Base-by-base conservation (phyloP, 2,113 vertebrate genomes). In the Hoplias malabaricus region DNA sequence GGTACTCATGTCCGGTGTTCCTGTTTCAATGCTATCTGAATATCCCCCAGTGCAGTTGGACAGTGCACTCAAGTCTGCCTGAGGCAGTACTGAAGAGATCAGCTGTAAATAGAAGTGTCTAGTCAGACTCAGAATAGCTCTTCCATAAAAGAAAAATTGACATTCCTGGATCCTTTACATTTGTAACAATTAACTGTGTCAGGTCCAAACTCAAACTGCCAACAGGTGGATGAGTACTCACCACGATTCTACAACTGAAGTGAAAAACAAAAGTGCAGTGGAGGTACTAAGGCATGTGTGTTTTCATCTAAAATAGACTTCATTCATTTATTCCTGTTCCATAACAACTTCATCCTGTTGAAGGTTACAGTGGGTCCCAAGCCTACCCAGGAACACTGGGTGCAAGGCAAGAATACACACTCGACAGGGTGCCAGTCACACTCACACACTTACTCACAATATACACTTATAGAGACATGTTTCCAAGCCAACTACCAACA, bases 121-220 rank as follows among this genome's bases (percentile, higher is more conserved):
- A 42, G 59, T 57, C 33, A 56, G 16, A 43, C 62, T 63, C 0
- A n/a, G 38, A 65, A 70, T 65, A 66, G 46, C 11, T 42, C 56
- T 66, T 34, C 73, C 23, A 75, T 66, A 80, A 11, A 80, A 36
- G 14, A 59, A 79, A 69, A 33, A 10, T 14, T 77, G 69, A 14
- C 57, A 78, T 76, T 76, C 43, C 61, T 16, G 3, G 48, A 10
- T 82, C 27, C 59, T 84, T n/a, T 84, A 87, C 78, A 83, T 77
- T 79, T 83, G 83, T 70, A 83, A 84, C 75, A 86, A 33, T 63
- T 72, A 79, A 74, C 66, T 83, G 78, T 76, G 65, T 70, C 31
- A 46, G 56, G 70, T 54, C 68, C 79, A 77, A 78, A 76, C 82
- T 68, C 31, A 74, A n/a, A n/a, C n/a, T n/a, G 80, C 61, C 31